Conservation (phyloP, 1,140 invertebrate genomes). For the Anoplolepis gracilipes region DNA sequence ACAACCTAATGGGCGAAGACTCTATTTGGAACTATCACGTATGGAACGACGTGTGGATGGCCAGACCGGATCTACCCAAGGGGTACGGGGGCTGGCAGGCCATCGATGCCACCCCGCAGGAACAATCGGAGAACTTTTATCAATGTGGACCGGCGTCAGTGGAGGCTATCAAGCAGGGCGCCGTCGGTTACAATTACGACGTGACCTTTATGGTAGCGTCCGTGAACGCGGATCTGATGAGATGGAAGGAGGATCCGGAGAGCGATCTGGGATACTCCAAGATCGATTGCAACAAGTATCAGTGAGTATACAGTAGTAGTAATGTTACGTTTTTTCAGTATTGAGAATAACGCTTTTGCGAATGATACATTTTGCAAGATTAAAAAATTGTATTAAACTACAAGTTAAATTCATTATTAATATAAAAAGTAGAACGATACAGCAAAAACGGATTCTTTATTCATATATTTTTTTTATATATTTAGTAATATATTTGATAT, state of each 20-base stretch:
- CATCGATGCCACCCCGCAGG: conserved; percentile 89
- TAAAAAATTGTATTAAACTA: background rate
- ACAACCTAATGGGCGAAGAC: conserved; percentile 75
- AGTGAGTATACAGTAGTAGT: conserved; percentile 85
- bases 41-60: conserved; percentile 91
- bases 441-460: background rate
- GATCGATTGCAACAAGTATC: conserved; percentile 90
- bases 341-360: background rate
- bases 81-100: conserved; percentile 89
- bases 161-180: conserved; percentile 88
- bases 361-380: background rate
- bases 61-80: conserved; percentile 87
- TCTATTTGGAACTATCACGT: conserved; percentile 90
- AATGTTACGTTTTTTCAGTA: background rate
- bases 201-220: conserved; percentile 88
- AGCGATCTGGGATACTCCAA: conserved; percentile 87
- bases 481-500: too few species aligned
- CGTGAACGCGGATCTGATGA: conserved; percentile 89
- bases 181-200: conserved; percentile 88
- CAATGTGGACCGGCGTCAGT: conserved; percentile 89
- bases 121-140: conserved; percentile 85
- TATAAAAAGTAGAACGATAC: background rate
- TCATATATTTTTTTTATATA: too few species aligned
- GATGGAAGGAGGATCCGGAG: conserved; percentile 87
- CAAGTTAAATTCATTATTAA: background rate